Evolutionary conservation across 1,140 invertebrate genomes (phyloP).

Genomic region (Chironomus striatipennis): DNA sequence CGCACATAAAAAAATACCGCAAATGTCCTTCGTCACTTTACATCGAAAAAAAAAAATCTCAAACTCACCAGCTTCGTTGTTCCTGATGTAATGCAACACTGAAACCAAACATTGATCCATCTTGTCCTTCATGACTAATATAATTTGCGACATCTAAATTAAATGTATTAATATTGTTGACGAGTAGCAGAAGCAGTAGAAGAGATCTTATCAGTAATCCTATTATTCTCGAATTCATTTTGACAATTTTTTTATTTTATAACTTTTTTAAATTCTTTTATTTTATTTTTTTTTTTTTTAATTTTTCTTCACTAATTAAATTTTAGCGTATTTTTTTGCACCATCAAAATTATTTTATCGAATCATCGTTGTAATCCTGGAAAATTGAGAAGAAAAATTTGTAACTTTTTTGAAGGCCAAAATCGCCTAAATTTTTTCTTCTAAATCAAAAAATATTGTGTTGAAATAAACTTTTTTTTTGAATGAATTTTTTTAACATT

Average conservation of each 20-base stretch:
- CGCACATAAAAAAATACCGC: slow-evolving; percentile 27
- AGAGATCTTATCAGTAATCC: slow-evolving; percentile 9
- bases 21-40: slow-evolving; percentile 28
- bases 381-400: neutral
- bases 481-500: slow-evolving; percentile 10
- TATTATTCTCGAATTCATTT: neutral
- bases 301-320: neutral
- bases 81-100: slow-evolving; percentile 37
- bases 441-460: neutral
- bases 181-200: neutral
- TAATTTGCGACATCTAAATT: slow-evolving; percentile 39
- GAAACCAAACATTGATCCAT: slow-evolving; percentile 38
- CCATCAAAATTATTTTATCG: neutral
- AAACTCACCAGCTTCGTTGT: slow-evolving; percentile 30
- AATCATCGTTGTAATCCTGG: slow-evolving; percentile 1
- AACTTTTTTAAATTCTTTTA: too few relatives aligned
- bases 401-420: neutral
- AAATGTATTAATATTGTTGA: slow-evolving; percentile 28
- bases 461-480: neutral
- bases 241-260: neutral
- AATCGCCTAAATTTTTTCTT: neutral
- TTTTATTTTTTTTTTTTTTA: neutral
- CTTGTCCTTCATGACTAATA: slow-evolving; percentile 33
- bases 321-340: neutral
- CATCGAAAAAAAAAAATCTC: slow-evolving; percentile 29